A percentile compares a stretch with the other conserved stretches of the same genome.
phyloP scores from a whole-genome alignment of 2,797 vertebrate genomes.

The Protonibea diacanthus region DNA sequence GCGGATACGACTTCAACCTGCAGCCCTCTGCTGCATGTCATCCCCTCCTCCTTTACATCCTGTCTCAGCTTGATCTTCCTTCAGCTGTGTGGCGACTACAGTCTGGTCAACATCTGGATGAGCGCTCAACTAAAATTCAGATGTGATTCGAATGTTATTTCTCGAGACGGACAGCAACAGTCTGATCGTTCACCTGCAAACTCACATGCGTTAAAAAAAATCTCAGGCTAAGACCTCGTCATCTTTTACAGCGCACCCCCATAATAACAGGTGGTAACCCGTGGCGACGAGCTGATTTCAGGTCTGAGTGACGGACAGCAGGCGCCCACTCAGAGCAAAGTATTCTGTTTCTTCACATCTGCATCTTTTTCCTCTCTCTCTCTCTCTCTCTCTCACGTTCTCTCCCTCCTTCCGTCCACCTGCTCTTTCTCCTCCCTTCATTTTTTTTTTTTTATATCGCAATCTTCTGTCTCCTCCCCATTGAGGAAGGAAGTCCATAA shows the following conservation, averaged over 20 bases:
- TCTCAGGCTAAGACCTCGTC: neutral
- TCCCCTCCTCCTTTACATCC: too few species aligned
- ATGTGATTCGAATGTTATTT: too few species aligned
- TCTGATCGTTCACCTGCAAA: neutral
- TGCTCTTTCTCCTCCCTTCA: neutral
- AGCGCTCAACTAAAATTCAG: too few species aligned
- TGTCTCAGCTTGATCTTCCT: too few species aligned
- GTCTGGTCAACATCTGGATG: too few species aligned
- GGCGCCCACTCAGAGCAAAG: conserved; percentile 37
- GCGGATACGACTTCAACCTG: too few species aligned
- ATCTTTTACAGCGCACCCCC: conserved; percentile 10
- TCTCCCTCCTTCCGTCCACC: neutral
- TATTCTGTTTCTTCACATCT: neutral
- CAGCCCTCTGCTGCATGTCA: too few species aligned
- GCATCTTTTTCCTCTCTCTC: neutral
- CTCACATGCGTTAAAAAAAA: neutral
- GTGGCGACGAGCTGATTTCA: conserved; percentile 39
- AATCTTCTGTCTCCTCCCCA: neutral
- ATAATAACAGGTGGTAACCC: conserved; percentile 60
- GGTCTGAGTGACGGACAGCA: conserved; percentile 39
- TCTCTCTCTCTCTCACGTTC: neutral
- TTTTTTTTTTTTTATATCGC: neutral
- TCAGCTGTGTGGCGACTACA: too few species aligned
- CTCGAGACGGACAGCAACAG: too few species aligned
- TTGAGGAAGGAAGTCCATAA: conserved; percentile 56